Conservation (phyloP, 1,140 invertebrate species). For the Zaprionus capensis region DNA sequence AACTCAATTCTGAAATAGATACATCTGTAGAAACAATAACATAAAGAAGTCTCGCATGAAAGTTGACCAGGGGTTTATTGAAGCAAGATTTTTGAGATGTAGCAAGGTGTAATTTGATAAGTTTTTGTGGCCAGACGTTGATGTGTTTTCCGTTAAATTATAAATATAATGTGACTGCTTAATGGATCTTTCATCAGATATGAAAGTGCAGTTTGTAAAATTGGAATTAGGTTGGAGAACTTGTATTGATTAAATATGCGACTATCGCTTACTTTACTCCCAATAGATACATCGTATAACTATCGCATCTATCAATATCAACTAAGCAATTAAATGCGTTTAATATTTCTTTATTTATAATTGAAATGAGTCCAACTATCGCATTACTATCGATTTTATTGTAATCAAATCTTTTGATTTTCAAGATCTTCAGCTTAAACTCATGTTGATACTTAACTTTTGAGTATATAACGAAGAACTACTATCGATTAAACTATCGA, state of each 20-base stretch:
- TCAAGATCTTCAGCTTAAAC: background rate
- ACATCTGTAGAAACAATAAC: background rate
- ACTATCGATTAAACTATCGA: background rate
- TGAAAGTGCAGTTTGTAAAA: background rate
- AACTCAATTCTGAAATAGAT: slow-evolving; percentile 20
- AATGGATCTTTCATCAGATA: background rate
- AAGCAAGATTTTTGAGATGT: background rate
- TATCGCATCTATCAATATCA: background rate
- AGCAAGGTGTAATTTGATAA: slow-evolving; percentile 3
- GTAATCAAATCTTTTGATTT: background rate
- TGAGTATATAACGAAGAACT: background rate
- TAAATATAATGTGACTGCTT: background rate
- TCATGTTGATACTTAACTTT: background rate
- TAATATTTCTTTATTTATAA: background rate
- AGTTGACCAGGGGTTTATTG: slow-evolving; percentile 5
- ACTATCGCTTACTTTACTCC: background rate
- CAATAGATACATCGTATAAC: background rate
- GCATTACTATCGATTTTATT: background rate
- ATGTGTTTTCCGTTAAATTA: background rate
- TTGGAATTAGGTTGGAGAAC: background rate
- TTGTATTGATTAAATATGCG: background rate
- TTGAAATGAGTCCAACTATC: background rate
- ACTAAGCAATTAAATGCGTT: no score
- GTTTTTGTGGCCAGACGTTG: background rate
- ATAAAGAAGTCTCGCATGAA: background rate